A percentile compares a stretch with the other conserved stretches of the same genome.
phyloP scores from a whole-genome alignment of 2,113 vertebrate genomes.

The Pseudorectes ferrugineus region DNA sequence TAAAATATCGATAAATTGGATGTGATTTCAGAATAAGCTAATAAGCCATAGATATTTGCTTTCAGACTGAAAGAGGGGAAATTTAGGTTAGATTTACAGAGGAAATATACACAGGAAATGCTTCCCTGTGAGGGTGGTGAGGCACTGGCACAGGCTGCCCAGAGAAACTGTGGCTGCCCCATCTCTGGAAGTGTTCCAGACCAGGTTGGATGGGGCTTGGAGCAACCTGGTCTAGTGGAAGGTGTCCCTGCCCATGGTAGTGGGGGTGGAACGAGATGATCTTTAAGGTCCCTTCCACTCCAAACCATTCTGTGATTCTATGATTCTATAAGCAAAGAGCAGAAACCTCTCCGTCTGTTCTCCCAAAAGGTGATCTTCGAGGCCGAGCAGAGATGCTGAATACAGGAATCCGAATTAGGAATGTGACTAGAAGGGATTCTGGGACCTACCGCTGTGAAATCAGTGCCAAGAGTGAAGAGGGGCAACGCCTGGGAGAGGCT shows the following conservation, averaged over 20 bases:
- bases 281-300: neutral
- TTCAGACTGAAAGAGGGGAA: neutral
- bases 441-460: constrained; percentile 94
- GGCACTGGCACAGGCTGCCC: neutral
- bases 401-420: constrained; percentile 82
- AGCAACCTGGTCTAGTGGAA: neutral
- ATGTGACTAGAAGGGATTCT: constrained; percentile 86
- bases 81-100: neutral
- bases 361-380: constrained; percentile 76
- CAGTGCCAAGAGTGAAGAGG: constrained; percentile 78
- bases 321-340: neutral
- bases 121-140: neutral
- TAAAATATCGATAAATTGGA: neutral
- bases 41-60: neutral
- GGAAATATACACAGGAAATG: neutral
- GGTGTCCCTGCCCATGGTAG: neutral
- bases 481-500: constrained; percentile 79
- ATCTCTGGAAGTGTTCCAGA: neutral
- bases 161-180: neutral
- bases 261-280: neutral
- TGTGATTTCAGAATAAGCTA: neutral
- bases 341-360: neutral
- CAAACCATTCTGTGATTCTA: neutral
- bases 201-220: neutral
- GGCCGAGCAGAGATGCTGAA: constrained; percentile 83